Conservation (phyloP, 2,113 vertebrate genomes). For the Mormyrus lacerda region DNA sequence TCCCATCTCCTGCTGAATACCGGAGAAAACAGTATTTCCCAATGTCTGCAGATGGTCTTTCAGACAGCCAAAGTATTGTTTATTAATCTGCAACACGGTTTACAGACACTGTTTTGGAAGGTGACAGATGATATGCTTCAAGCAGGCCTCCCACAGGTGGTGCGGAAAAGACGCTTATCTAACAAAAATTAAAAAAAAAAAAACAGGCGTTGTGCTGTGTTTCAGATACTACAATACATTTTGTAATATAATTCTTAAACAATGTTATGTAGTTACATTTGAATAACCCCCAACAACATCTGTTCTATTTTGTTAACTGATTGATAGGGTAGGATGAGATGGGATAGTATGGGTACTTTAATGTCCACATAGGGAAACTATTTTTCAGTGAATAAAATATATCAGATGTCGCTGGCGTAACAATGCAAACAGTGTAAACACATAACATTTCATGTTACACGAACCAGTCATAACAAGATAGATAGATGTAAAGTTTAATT, state of each 20-base stretch:
- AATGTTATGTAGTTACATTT: conserved; percentile 12
- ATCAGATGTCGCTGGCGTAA: too few species aligned
- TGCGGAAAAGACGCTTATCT: neutral
- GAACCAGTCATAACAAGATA: neutral
- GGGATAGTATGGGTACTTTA: too few species aligned
- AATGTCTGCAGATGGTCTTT: neutral
- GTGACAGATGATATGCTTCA: neutral
- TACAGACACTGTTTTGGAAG: neutral
- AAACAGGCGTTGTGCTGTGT: neutral
- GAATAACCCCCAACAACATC: neutral
- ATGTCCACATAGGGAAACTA: too few species aligned
- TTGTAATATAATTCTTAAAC: neutral
- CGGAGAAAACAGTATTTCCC: neutral
- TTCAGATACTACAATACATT: too few species aligned
- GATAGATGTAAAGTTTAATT: neutral
- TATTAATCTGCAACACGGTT: neutral
- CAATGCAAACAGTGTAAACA: too few species aligned
- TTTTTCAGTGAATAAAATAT: too few species aligned
- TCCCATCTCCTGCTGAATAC: neutral
- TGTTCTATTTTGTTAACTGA: neutral
- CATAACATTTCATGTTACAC: neutral
- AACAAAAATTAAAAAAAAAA: neutral
- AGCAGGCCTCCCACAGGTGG: neutral
- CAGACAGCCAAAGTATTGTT: neutral
- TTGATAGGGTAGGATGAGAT: neutral